Conservation (phyloP, 1,140 invertebrate genomes). For the Drosophila carrolli region DNA sequence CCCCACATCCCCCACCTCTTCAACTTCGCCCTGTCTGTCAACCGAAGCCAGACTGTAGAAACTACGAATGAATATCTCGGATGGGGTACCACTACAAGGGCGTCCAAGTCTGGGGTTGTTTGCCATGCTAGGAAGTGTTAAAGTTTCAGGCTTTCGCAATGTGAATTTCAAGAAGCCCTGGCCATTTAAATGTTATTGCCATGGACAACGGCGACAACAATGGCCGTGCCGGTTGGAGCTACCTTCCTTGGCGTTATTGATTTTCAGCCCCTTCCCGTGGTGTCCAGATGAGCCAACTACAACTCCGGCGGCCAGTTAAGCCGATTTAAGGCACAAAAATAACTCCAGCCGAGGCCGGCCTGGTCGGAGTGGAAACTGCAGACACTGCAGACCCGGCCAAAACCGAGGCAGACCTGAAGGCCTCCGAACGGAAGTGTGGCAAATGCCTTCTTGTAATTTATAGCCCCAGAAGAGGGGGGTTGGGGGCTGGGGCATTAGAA, state of each 20-base stretch:
- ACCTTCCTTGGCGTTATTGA: conserved; percentile 51
- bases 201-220: conserved; percentile 69
- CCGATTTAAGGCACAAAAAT: conserved; percentile 78
- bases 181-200: conserved; percentile 75
- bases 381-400: conserved; percentile 53
- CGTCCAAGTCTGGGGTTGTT: conserved; percentile 41
- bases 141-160: conserved; percentile 48
- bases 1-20: neutral
- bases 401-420: conserved; percentile 36
- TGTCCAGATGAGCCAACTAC: conserved; percentile 47
- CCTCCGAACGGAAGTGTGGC: conserved; percentile 68
- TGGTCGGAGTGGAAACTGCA: conserved; percentile 42
- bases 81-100: neutral
- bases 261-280: conserved; percentile 40
- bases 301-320: conserved; percentile 42
- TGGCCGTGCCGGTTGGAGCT: neutral
- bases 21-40: conserved; percentile 7
- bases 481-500: neutral
- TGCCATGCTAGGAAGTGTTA: conserved; percentile 38
- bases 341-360: conserved; percentile 45
- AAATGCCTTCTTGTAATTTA: conserved; percentile 80
- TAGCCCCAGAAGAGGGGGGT: conserved; percentile 30
- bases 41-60: conserved; percentile 51
- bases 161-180: conserved; percentile 46
- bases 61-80: conserved; percentile 11